These are phyloP conservation scores for Oplegnathus fasciatus DNA, from an alignment of 2,113 vertebrate species.

Conservation along the genomic window DNA sequence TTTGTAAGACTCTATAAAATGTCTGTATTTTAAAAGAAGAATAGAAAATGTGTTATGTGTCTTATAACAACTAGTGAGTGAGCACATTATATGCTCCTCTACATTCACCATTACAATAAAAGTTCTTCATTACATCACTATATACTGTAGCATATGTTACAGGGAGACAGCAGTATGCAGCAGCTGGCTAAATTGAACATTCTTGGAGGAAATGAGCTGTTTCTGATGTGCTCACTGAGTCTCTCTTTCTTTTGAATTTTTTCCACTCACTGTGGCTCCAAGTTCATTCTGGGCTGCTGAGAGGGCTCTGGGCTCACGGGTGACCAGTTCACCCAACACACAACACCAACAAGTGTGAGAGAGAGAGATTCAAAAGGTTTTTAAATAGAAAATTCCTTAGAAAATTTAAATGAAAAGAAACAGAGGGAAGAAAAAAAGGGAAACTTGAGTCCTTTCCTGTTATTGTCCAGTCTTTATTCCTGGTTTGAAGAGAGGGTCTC, in stretches of 20 bases:
- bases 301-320: background rate
- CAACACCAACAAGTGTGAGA: conserved; percentile 21
- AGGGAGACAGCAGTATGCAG: background rate
- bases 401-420: conserved; percentile 53
- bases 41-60: background rate
- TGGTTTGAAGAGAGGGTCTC: conserved; percentile 52
- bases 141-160: background rate
- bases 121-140: conserved; percentile 1
- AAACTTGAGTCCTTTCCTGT: conserved; percentile 52
- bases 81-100: background rate
- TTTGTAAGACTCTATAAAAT: background rate
- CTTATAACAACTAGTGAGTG: background rate
- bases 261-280: background rate
- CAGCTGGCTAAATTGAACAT: conserved; percentile 26
- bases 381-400: conserved; percentile 56
- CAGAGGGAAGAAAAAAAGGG: conserved; percentile 18
- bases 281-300: conserved; percentile 16
- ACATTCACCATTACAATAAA: background rate
- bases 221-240: conserved; percentile 31
- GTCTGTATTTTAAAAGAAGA: conserved; percentile 6
- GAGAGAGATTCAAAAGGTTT: conserved; percentile 16
- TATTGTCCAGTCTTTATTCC: conserved; percentile 58
- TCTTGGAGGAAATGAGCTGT: conserved; percentile 28
- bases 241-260: conserved; percentile 19
- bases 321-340: conserved; percentile 39